phyloP scores from a whole-genome alignment of 2,113 vertebrate genomes.

The Phocoena phocoena region DNA sequence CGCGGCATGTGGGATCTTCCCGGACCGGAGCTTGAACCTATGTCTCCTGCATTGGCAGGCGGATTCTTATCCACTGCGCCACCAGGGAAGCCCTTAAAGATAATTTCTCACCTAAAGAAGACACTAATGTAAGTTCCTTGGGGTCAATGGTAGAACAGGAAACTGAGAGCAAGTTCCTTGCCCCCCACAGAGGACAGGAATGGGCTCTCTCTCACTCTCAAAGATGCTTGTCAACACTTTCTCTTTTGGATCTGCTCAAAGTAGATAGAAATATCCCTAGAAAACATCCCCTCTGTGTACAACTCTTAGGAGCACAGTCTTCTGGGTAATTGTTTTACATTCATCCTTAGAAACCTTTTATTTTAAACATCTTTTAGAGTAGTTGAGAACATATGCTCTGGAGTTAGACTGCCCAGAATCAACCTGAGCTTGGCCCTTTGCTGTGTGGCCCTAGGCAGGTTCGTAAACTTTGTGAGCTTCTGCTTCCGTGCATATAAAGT shows the following conservation, averaged over 20 bases:
- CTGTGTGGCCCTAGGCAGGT: neutral
- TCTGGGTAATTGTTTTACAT: neutral
- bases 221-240: neutral
- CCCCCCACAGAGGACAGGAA: neutral
- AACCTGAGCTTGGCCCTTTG: neutral
- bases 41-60: too few relatives aligned
- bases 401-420: neutral
- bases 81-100: neutral
- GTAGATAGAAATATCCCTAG: neutral
- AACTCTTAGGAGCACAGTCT: neutral
- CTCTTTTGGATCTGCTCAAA: neutral
- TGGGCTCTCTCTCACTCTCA: neutral
- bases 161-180: neutral
- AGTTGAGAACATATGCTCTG: neutral
- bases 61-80: too few relatives aligned
- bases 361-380: constrained; percentile 3
- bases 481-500: neutral
- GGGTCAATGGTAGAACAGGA: neutral
- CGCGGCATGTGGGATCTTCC: too few relatives aligned
- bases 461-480: neutral
- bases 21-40: too few relatives aligned
- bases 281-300: neutral
- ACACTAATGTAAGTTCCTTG: neutral
- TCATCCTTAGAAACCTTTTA: neutral
- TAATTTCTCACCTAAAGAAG: neutral